Evolutionary conservation across 37 sponge, comb jelly and placozoan species (phyloP).

Genomic region (Axinella damicornis): DNA sequence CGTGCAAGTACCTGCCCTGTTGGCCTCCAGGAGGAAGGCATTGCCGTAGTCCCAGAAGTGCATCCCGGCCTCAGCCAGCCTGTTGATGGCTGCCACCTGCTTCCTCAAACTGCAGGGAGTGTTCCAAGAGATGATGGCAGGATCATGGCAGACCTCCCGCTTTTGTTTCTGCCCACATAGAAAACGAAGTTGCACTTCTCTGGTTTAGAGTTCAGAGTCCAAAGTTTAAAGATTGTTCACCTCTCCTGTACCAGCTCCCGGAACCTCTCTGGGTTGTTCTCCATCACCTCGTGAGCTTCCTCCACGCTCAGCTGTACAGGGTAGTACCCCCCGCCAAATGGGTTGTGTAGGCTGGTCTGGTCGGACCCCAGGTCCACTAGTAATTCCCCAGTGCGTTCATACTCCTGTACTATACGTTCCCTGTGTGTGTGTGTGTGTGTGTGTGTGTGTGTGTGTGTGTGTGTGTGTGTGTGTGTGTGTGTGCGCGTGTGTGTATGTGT

Average conservation of each 20-base stretch:
- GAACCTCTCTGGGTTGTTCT: conserved; percentile 74
- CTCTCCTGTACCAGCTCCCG: conserved; percentile 91
- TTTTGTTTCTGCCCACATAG: no score
- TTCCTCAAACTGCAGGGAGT: conserved; percentile 66
- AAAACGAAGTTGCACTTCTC: no score
- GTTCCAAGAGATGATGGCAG: no score
- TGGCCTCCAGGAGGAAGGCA: conserved; percentile 95
- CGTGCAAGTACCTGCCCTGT: conserved; percentile 66
- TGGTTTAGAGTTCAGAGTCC: no score
- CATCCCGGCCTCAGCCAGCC: conserved; percentile 80
- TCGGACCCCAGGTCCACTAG: conserved; percentile 95
- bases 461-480: no score
- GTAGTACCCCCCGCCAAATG: conserved; percentile 97
- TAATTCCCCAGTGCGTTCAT: conserved; percentile 87
- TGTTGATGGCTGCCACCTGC: conserved; percentile 94
- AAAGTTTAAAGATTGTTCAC: conserved; percentile 32
- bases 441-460: conserved; percentile 7
- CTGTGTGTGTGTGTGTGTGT: conserved; percentile 28
- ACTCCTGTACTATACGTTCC: conserved; percentile 89
- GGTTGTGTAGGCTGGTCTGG: conserved; percentile 98
- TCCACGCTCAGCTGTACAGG: conserved; percentile 86
- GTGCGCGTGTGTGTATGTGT: neutral
- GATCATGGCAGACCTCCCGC: no score
- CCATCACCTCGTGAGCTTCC: conserved; percentile 77
- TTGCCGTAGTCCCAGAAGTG: conserved; percentile 99